Evolutionary conservation across 2,797 vertebrate genomes (phyloP), one percentile per base, ranked within the genome.

Genomic region (Notolabrus celidotus): DNA sequence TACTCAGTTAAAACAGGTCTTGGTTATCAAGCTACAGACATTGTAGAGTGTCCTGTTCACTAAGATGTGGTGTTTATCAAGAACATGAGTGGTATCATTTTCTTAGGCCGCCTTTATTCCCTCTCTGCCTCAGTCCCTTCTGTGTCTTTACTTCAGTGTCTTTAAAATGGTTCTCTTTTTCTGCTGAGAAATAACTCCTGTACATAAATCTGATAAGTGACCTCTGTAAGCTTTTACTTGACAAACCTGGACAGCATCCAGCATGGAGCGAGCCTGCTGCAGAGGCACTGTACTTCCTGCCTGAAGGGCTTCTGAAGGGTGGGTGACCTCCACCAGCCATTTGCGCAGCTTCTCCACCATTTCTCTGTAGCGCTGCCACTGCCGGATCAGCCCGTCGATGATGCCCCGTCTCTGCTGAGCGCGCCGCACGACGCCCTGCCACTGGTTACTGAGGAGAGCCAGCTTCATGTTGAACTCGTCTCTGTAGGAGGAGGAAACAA

Each of bases 371-470:
- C 96, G 97, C 34, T 97, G 97, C 97, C 98, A 99, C 81, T 99
- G 98, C 12, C 91, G 95, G 51, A 98, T 95, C 85, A 98, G 94
- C 58, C 97, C 94, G 75, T 99, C 98, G 1, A 99, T 98, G 80
- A 99, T 97, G 0, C 97, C 98, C 0, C 96, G 92, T 72, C 98
- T 94, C 90, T 99, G 97, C 84, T 99, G 98, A 2, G 96, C 96
- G 2, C 96, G 94, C 2, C 96, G 96, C 65, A 99, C 96, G 19
- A 99, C 97, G 1, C 96, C 98, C 87, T 99, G 98, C 98, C 98
- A 99, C 76, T 99, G 97, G 82, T 96, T 96, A 74, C 97, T 98
- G 71, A 99, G 91, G 10, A 98, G 93, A 0, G 96, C 89, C 89
- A 99, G 29, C 83, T 99, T 98, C 82, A 96, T 88, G 89, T 95